These are phyloP conservation scores for Trididemnum clinides DNA, from an alignment of 23 tunicate genomes.

Conservation along the genomic window DNA sequence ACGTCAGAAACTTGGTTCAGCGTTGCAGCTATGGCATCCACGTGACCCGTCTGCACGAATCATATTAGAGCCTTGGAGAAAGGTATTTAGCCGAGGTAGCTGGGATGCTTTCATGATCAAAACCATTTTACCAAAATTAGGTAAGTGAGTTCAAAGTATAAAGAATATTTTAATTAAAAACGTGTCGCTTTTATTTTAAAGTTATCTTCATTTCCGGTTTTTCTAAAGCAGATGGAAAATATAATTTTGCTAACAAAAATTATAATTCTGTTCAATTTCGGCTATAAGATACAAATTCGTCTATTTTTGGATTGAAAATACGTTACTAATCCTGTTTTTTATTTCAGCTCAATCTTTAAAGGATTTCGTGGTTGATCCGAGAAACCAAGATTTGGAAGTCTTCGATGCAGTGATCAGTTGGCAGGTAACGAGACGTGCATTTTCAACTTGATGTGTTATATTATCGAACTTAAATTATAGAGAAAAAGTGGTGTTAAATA, in stretches of 20 bases:
- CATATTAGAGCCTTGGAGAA: conserved; percentile 93
- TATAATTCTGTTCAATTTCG: not conserved
- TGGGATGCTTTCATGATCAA: conserved; percentile 99
- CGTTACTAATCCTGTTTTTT: no score
- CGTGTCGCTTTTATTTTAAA: not conserved
- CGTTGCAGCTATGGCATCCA: conserved; percentile 92
- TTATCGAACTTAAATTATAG: no score
- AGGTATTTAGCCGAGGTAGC: conserved; percentile 87
- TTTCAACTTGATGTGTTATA: no score
- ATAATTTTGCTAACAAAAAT: not conserved
- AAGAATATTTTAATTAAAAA: not conserved
- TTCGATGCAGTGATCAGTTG: conserved; percentile 71
- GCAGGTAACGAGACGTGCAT: no score
- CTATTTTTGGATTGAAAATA: not conserved
- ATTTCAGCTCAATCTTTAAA: conserved; percentile 56
- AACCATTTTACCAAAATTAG: conserved; percentile 89
- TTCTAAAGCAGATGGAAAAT: not conserved
- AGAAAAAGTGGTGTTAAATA: no score
- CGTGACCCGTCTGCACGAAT: conserved; percentile 90
- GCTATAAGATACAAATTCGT: not conserved
- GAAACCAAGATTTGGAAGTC: conserved; percentile 62
- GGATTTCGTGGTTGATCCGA: conserved; percentile 88
- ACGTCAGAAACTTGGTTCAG: conserved; percentile 72
- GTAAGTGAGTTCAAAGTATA: conserved; percentile 5
- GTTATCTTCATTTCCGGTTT: not conserved